Evolutionary conservation across 2,888 invertebrate genomes (phyloP).

Genomic region (Axea sp.): DNA sequence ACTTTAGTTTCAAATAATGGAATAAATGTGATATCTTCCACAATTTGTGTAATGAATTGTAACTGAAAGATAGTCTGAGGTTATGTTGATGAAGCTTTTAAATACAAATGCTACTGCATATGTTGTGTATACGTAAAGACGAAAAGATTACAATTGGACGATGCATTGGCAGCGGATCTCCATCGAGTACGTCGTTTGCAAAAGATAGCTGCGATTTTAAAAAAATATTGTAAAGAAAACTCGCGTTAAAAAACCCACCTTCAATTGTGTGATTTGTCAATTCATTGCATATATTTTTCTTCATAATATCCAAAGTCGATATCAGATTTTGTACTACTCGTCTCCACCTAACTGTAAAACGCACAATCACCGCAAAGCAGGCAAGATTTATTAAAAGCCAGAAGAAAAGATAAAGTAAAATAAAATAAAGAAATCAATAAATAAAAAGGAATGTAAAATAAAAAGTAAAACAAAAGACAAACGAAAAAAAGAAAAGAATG

Average conservation of each 20-base stretch:
- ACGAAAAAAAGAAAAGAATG: slow-evolving; percentile 40
- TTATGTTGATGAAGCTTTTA: slow-evolving; percentile 18
- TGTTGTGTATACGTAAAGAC: slow-evolving; percentile 12
- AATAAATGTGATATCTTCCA: no score
- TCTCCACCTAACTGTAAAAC: slow-evolving; percentile 75
- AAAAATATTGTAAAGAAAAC: slow-evolving; percentile 1
- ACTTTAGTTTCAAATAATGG: no score
- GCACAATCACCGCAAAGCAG: slow-evolving; percentile 71
- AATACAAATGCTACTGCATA: slow-evolving; percentile 24
- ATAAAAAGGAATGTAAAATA: slow-evolving; percentile 22
- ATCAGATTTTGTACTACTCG: slow-evolving; percentile 71
- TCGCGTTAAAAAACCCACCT: slow-evolving; percentile 71
- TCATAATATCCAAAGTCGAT: slow-evolving; percentile 68
- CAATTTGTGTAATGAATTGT: no score
- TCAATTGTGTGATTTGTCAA: slow-evolving; percentile 62
- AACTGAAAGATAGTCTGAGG: background rate
- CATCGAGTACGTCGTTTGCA: background rate
- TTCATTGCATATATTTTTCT: slow-evolving; percentile 70
- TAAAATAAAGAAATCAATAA: slow-evolving; percentile 60
- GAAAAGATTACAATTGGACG: background rate
- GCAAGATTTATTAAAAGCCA: slow-evolving; percentile 71
- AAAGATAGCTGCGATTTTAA: background rate
- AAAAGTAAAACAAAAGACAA: no score
- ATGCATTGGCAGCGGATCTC: background rate
- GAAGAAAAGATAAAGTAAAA: slow-evolving; percentile 67